Conservation (phyloP, 2,797 vertebrate genomes). For the Cottoperca gobio region DNA sequence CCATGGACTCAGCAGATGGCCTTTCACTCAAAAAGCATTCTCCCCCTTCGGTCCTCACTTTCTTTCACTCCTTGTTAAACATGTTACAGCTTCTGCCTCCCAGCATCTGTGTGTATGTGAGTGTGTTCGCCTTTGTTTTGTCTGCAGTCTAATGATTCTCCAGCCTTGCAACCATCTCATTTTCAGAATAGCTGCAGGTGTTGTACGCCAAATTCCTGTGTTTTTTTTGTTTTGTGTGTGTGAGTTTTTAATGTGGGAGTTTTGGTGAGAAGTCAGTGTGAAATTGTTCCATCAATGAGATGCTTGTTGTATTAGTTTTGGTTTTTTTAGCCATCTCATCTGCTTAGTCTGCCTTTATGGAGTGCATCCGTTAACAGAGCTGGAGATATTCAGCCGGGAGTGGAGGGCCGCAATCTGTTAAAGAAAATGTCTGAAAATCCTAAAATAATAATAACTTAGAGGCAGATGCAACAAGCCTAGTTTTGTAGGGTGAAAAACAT, state of each 20-base stretch:
- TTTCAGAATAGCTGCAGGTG: slow-evolving; percentile 51
- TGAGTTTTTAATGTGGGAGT: slow-evolving; percentile 56
- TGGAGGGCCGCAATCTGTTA: slow-evolving; percentile 41
- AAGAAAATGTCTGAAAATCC: slow-evolving; percentile 26
- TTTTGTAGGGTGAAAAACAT: too few relatives aligned
- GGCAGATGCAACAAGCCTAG: too few relatives aligned
- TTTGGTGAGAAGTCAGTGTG: slow-evolving; percentile 50
- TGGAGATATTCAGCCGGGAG: slow-evolving; percentile 32
- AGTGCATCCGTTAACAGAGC: slow-evolving; percentile 48
- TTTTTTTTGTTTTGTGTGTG: slow-evolving; percentile 33
- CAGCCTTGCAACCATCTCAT: slow-evolving; percentile 38
- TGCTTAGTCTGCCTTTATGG: slow-evolving; percentile 35
- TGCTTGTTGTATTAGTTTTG: neutral
- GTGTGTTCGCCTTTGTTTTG: slow-evolving; percentile 50
- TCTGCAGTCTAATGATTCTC: slow-evolving; percentile 64
- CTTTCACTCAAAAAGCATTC: slow-evolving; percentile 72
- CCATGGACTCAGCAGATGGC: slow-evolving; percentile 79
- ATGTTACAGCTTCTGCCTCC: slow-evolving; percentile 63
- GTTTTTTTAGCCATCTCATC: slow-evolving; percentile 31
- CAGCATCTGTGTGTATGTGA: slow-evolving; percentile 53
- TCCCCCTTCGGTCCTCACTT: slow-evolving; percentile 54
- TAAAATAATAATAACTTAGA: slow-evolving; percentile 25
- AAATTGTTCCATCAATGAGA: slow-evolving; percentile 44
- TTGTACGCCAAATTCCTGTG: slow-evolving; percentile 43
- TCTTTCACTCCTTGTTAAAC: slow-evolving; percentile 76